Percentiles rank a stretch among this genome's conserved stretches.
These are phyloP conservation scores for Plutomurus gul DNA, from an alignment of 1,140 invertebrate species.

Conservation along the genomic window DNA sequence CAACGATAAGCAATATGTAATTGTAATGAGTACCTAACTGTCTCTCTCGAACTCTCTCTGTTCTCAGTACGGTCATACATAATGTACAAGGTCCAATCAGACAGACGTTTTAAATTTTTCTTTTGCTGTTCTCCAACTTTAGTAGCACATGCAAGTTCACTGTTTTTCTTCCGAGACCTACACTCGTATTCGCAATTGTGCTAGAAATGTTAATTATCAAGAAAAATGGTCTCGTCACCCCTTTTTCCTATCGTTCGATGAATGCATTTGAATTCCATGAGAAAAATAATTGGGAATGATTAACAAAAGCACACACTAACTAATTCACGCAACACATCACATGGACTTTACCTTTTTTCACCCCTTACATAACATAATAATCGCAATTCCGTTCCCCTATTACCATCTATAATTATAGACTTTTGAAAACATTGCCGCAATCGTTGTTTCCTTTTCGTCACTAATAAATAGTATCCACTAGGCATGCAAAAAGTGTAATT, in stretches of 20 bases:
- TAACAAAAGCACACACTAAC: not conserved
- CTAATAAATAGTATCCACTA: no score
- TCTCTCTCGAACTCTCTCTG: no score
- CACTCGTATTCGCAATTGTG: no score
- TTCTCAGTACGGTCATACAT: no score
- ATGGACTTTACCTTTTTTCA: not conserved
- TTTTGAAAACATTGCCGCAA: not conserved
- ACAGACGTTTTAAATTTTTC: not conserved
- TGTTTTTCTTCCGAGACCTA: not conserved
- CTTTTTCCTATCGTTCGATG: not conserved
- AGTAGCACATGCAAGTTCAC: not conserved
- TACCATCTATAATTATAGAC: constrained; percentile 20
- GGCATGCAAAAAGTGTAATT: no score
- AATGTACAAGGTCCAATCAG: no score
- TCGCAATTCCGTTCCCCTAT: not conserved
- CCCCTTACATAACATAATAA: not conserved
- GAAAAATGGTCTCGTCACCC: no score
- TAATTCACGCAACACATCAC: not conserved
- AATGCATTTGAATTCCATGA: not conserved
- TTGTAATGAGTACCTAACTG: no score
- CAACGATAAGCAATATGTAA: no score
- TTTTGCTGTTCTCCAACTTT: not conserved
- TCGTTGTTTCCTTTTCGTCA: no score
- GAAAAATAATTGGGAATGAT: constrained; percentile 17
- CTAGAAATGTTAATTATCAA: no score